Percentiles rank a stretch among this genome's conserved stretches.
These are phyloP conservation scores for Temnothorax unifasciatus DNA, from an alignment of 2,888 invertebrate species.

Conservation along the genomic window DNA sequence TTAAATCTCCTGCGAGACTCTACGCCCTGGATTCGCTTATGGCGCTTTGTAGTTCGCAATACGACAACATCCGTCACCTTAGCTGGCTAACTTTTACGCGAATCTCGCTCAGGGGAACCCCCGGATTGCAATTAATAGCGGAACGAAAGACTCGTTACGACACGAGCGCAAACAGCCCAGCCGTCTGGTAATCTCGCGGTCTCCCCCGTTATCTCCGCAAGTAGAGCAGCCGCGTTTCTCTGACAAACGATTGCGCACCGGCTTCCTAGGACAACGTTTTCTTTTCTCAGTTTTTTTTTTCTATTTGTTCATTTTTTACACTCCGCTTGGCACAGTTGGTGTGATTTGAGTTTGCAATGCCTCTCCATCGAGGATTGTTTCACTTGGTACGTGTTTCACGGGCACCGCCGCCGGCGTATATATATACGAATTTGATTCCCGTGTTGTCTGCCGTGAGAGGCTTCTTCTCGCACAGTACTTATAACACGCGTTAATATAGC, in stretches of 20 bases:
- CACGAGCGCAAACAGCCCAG: conserved; percentile 1
- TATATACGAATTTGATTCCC: conserved; percentile 27
- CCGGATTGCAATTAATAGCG: neutral
- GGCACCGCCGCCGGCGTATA: neutral
- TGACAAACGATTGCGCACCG: conserved; percentile 40
- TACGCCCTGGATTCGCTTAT: conserved; percentile 12
- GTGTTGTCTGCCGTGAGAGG: conserved; percentile 45
- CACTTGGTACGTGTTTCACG: conserved; percentile 51
- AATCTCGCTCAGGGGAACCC: neutral
- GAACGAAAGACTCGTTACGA: neutral
- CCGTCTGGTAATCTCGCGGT: neutral
- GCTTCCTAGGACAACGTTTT: conserved; percentile 18
- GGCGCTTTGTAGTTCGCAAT: conserved; percentile 38
- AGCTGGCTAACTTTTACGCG: neutral
- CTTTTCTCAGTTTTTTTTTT: neutral
- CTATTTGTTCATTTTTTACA: conserved; percentile 64
- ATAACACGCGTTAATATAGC: conserved; percentile 40
- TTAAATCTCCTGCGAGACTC: conserved; percentile 1
- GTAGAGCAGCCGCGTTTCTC: conserved; percentile 19
- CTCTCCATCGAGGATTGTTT: conserved; percentile 48
- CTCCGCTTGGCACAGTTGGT: conserved; percentile 76
- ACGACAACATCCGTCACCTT: neutral
- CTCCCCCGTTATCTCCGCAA: neutral
- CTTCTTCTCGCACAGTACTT: conserved; percentile 65
- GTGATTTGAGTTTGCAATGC: conserved; percentile 75